These are phyloP conservation scores for Actinostola sp. DNA, from an alignment of 92 coral and sea anemone genomes.

Conservation along the genomic window DNA sequence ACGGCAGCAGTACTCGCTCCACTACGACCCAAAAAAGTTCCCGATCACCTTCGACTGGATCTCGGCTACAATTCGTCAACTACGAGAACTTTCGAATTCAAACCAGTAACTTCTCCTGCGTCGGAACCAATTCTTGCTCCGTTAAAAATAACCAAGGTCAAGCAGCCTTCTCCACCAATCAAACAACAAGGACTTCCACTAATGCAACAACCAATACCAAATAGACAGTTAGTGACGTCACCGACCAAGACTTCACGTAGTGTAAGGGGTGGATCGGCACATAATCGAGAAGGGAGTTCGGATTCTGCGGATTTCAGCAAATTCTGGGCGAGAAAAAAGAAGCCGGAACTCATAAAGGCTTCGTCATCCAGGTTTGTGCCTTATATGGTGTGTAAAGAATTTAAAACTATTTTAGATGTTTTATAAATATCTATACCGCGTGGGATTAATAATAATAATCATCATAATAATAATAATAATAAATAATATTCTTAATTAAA, in stretches of 20 bases:
- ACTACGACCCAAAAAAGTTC: constrained; percentile 74
- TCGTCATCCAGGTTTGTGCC: constrained; percentile 33
- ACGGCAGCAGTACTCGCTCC: constrained; percentile 70
- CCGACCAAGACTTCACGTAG: constrained; percentile 25
- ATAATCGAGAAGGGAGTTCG: constrained; percentile 28
- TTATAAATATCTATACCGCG: too few relatives aligned
- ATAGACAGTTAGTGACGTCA: constrained; percentile 31
- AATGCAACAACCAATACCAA: constrained; percentile 26
- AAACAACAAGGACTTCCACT: constrained; percentile 27
- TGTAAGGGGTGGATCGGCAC: constrained; percentile 17
- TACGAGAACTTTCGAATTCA: constrained; percentile 56
- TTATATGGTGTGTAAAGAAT: background rate
- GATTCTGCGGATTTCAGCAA: constrained; percentile 28
- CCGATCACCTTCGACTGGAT: constrained; percentile 76
- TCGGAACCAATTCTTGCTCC: constrained; percentile 65
- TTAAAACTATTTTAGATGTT: too few relatives aligned
- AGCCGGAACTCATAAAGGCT: constrained; percentile 34
- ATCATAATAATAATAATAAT: too few relatives aligned
- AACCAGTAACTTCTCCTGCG: constrained; percentile 57
- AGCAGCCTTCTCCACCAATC: constrained; percentile 39
- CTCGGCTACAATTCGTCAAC: constrained; percentile 58
- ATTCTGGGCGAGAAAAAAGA: constrained; percentile 47
- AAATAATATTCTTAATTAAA: too few relatives aligned
- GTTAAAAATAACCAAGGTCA: constrained; percentile 57
- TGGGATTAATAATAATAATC: too few relatives aligned